phyloP scores from a whole-genome alignment of 2,888 invertebrate genomes.

The Ariolimax columbianus region DNA sequence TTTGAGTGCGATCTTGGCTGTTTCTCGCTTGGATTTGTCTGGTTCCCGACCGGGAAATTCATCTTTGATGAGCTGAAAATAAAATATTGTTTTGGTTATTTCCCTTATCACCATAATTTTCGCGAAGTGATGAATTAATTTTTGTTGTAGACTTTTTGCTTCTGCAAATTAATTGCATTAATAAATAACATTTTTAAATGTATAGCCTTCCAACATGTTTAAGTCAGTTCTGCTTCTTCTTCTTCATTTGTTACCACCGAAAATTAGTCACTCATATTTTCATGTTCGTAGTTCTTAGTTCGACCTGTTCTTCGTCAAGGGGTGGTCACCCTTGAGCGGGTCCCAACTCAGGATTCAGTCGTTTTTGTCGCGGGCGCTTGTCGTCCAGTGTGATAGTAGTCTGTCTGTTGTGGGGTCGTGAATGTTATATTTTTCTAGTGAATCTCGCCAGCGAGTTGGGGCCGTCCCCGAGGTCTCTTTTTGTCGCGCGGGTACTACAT shows the following conservation, averaged over 20 bases:
- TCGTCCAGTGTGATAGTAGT: no score
- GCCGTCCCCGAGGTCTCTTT: no score
- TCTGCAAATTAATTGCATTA: not conserved
- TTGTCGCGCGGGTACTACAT: no score
- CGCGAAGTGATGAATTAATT: not conserved
- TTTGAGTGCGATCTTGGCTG: constrained; percentile 61
- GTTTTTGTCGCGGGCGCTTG: no score
- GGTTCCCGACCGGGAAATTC: constrained; percentile 67
- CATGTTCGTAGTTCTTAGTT: no score
- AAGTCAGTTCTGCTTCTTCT: not conserved
- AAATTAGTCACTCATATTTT: not conserved
- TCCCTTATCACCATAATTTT: not conserved
- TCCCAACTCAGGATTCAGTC: no score
- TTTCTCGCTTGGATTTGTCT: constrained; percentile 61
- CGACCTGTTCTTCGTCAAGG: no score
- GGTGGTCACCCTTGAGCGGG: no score
- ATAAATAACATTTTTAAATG: not conserved
- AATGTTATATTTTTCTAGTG: no score
- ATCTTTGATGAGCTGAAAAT: constrained; percentile 74
- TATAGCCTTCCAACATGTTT: not conserved
- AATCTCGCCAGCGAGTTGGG: no score
- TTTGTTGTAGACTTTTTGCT: not conserved
- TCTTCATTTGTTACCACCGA: no score
- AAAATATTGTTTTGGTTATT: not conserved
- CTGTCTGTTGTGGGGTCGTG: no score